Conservation (phyloP, 2,113 vertebrate species). For the Nipponia nippon region DNA sequence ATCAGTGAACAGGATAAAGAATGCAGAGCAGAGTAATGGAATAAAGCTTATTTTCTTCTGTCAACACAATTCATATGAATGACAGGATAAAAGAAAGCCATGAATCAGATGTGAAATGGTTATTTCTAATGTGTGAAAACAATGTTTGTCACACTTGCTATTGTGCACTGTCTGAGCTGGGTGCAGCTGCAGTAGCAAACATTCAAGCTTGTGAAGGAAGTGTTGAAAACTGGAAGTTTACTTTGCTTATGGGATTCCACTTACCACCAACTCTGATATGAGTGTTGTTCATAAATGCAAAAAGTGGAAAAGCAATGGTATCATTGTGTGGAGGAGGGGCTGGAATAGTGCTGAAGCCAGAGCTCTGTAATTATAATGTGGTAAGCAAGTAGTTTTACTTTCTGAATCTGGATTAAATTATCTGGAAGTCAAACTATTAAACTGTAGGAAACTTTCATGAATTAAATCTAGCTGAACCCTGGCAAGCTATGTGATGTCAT, state of each 20-base stretch:
- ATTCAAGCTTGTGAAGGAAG: background rate
- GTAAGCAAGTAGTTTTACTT: background rate
- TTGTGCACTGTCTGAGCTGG: background rate
- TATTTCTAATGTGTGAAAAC: background rate
- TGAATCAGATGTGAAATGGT: background rate
- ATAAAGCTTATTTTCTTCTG: conserved; percentile 5
- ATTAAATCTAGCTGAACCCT: background rate
- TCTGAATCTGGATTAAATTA: background rate
- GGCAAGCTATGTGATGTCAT: background rate
- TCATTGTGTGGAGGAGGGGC: background rate
- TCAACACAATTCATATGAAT: background rate
- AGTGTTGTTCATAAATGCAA: background rate
- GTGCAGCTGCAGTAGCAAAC: background rate
- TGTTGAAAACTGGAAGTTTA: background rate
- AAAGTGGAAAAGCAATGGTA: background rate
- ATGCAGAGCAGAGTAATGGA: background rate
- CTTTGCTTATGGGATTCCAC: background rate
- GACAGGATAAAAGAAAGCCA: background rate
- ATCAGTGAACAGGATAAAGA: background rate
- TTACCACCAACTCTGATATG: background rate
- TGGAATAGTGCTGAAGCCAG: background rate
- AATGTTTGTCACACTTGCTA: background rate
- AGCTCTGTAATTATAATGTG: background rate
- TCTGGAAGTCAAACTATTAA: background rate
- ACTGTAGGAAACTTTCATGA: background rate